Base-by-base conservation (phyloP, 2,113 vertebrate genomes). In the Epinephelus fuscoguttatus region DNA sequence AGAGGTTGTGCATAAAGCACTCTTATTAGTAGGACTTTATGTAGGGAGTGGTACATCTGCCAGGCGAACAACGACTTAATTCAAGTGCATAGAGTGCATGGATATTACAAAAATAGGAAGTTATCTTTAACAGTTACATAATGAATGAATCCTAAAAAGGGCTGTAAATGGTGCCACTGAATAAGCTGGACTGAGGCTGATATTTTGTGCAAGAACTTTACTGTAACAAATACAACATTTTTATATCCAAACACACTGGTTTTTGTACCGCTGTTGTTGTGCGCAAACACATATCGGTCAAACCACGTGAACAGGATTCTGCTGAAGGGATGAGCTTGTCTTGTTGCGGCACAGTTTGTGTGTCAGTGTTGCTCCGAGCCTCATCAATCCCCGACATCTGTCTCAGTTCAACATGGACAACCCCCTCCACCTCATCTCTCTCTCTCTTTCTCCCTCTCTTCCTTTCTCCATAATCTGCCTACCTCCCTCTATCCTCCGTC, bases 381-480 rank as follows among this genome's bases (percentile, higher is more conserved):
- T 92, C 86, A 93, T 93, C 92, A 93, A 86, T 92, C 87, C 81
- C 67, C 37, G 66, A 90, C 91, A 91, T 93, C 88, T 93, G 88
- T 89, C 89, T 89, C 79, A 85, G 91, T 88, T 92, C 90, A 92
- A 89, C 86, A 84, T 55, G 78, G 90, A 89, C 78, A 80, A 64
- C 75, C 85, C 83, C 79, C 59, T 78, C 77, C 79, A 86, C 83
- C 77, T 81, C 73, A 56, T 45, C 76, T 62, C 60, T 45, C 40
- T 14, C 56, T 30, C 19, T 14, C 25, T 53, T 68, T 79, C 56
- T 69, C 76, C 15, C 72, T 76, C 68, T 67, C 50, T 37, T 27
- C 27, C 27, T 27, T 27, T 27, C 27, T 27, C 27, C 83, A 49
- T 80, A 42, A 78, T 82, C 89, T 80, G 80, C 70, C 70, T 68